Conservation (phyloP, 1,140 invertebrate species). For the Helicoverpa armigera region DNA sequence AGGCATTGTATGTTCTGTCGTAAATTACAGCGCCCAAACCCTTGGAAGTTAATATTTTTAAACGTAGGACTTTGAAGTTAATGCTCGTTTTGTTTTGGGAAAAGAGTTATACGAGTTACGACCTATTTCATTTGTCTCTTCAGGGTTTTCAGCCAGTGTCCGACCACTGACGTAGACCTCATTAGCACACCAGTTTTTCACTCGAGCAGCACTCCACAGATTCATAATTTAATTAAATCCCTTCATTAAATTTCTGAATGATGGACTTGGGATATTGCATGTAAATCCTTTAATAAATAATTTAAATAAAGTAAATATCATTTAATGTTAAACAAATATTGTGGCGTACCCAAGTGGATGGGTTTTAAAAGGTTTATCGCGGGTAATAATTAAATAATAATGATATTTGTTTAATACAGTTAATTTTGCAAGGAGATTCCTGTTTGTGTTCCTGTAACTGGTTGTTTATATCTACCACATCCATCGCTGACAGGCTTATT, state of each 20-base stretch:
- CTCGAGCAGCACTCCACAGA: conserved; percentile 21
- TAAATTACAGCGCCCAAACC: conserved; percentile 17
- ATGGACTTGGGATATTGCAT: conserved; percentile 5
- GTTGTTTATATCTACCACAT: too few species aligned
- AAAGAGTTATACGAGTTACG: conserved; percentile 1
- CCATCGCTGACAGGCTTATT: too few species aligned
- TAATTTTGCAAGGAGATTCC: too few species aligned
- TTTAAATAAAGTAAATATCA: neutral
- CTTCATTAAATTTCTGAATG: conserved; percentile 30
- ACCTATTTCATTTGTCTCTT: conserved; percentile 33
- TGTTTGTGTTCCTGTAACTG: too few species aligned
- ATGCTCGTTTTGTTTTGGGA: conserved; percentile 5
- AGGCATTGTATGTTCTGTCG: conserved; percentile 19
- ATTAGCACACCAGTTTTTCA: conserved; percentile 42
- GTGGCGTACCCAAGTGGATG: neutral
- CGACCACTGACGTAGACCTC: neutral
- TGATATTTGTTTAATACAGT: neutral
- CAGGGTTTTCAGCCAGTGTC: conserved; percentile 20
- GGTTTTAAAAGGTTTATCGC: neutral
- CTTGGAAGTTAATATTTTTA: conserved; percentile 36
- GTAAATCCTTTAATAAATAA: neutral
- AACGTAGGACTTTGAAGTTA: neutral
- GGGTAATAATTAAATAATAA: neutral
- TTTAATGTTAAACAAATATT: conserved; percentile 15
- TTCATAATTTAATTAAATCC: conserved; percentile 40